phyloP scores from a whole-genome alignment of 1,140 invertebrate genomes.

The Drosophila novamexicana region DNA sequence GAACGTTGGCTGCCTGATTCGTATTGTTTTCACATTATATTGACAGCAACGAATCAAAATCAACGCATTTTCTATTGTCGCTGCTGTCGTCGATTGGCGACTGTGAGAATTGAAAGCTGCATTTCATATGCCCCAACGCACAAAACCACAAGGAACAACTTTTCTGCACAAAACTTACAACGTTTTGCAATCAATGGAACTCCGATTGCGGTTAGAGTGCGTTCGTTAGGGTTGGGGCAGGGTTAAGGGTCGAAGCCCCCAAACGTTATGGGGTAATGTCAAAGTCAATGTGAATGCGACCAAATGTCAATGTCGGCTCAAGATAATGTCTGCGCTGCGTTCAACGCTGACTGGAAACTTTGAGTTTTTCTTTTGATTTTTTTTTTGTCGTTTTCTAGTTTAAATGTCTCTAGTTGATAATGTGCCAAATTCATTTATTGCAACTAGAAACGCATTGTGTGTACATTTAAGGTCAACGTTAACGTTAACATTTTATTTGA shows the following conservation, averaged over 20 bases:
- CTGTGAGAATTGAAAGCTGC: constrained; percentile 62
- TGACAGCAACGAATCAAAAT: constrained; percentile 64
- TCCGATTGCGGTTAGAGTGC: constrained; percentile 38
- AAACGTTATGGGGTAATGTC: constrained; percentile 39
- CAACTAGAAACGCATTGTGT: background rate
- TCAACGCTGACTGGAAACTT: constrained; percentile 15
- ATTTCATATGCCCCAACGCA: constrained; percentile 61
- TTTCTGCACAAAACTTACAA: constrained; percentile 61
- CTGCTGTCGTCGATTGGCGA: constrained; percentile 14
- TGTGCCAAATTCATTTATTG: constrained; percentile 29
- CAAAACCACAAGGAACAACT: constrained; percentile 48
- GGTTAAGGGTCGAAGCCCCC: constrained; percentile 16
- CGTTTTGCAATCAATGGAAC: constrained; percentile 68
- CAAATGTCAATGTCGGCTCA: constrained; percentile 75
- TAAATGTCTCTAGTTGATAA: constrained; percentile 28
- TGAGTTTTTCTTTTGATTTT: background rate
- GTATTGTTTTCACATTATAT: constrained; percentile 65
- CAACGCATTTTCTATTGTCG: constrained; percentile 57
- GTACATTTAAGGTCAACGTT: background rate
- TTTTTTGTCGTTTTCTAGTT: background rate
- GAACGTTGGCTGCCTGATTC: background rate
- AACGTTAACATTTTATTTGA: too few relatives aligned
- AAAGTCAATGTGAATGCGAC: constrained; percentile 71
- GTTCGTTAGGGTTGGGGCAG: constrained; percentile 1
- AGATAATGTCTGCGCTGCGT: constrained; percentile 54